phyloP scores from a whole-genome alignment of 64 coral and sea anemone genomes.

The Exaiptasia diaphana region DNA sequence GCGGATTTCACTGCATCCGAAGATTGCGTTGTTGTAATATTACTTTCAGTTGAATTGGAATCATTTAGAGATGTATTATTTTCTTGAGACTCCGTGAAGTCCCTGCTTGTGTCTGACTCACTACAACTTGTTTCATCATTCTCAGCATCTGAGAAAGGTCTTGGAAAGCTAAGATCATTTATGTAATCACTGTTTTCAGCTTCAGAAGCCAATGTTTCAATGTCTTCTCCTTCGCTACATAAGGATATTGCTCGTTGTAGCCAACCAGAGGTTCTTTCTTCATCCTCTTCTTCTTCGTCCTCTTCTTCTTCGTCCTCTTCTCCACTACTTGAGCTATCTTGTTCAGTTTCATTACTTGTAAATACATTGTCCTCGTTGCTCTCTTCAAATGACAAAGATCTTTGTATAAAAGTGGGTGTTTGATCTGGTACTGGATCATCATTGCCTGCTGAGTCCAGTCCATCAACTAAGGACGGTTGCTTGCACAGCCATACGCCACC shows the following conservation, averaged over 20 bases:
- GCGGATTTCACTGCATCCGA: too few species aligned
- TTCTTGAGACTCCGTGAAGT: background rate
- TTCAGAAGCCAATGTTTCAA: constrained; percentile 81
- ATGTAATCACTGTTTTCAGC: constrained; percentile 48
- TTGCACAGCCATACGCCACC: constrained; percentile 86
- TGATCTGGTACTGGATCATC: background rate
- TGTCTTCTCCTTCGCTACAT: constrained; percentile 93
- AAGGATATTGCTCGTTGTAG: constrained; percentile 87
- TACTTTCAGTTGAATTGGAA: too few species aligned
- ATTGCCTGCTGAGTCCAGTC: constrained; percentile 59
- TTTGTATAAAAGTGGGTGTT: background rate
- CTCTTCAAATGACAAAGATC: background rate
- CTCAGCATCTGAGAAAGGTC: constrained; percentile 66
- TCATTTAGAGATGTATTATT: background rate
- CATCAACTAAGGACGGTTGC: constrained; percentile 82
- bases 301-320: constrained; percentile 7
- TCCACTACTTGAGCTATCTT: constrained; percentile 58
- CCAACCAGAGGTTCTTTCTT: constrained; percentile 51
- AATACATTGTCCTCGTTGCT: background rate
- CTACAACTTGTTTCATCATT: background rate
- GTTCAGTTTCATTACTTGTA: background rate
- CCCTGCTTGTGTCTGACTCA: background rate
- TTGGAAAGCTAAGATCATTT: constrained; percentile 59
- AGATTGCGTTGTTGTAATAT: too few species aligned
- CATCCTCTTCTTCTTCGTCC: background rate